A percentile compares a stretch with the other conserved stretches of the same genome.
These are phyloP conservation scores for Thumatha senex DNA, from an alignment of 2,888 invertebrate genomes.

Conservation along the genomic window DNA sequence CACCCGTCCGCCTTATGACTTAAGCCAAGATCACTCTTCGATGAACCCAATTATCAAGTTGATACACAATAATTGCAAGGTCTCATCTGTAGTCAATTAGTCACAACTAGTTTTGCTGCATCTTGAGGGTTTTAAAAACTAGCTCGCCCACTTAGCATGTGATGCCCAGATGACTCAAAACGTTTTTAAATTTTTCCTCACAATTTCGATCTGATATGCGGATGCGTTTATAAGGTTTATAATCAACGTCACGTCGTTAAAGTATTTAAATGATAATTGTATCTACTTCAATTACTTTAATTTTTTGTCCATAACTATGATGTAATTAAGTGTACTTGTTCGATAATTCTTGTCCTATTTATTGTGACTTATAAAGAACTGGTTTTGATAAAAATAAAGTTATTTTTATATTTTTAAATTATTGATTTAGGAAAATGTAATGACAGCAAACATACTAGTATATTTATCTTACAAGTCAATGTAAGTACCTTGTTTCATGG, in stretches of 20 bases:
- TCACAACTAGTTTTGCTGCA: constrained; percentile 52
- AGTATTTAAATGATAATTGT: not conserved
- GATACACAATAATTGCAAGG: constrained; percentile 69
- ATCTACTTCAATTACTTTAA: not conserved
- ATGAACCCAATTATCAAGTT: constrained; percentile 59
- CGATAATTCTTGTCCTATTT: not conserved
- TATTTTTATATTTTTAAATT: not conserved
- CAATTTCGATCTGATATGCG: constrained; percentile 2
- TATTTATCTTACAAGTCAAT: too few relatives aligned
- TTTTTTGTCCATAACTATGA: too few relatives aligned
- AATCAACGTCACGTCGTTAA: constrained; percentile 4
- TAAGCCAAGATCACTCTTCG: constrained; percentile 46
- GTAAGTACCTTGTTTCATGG: too few relatives aligned
- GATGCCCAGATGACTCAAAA: constrained; percentile 39
- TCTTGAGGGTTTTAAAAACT: constrained; percentile 56
- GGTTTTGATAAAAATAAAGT: too few relatives aligned
- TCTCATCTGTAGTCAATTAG: constrained; percentile 65
- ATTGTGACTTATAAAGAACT: too few relatives aligned
- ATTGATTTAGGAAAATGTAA: too few relatives aligned
- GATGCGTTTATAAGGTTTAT: constrained; percentile 21
- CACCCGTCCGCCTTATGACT: constrained; percentile 41
- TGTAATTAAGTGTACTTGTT: not conserved
- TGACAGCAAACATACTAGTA: too few relatives aligned
- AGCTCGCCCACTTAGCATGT: constrained; percentile 49
- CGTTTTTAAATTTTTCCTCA: constrained; percentile 18